Conservation (phyloP, 2,888 invertebrate species). For the Trachelus tabidus region DNA sequence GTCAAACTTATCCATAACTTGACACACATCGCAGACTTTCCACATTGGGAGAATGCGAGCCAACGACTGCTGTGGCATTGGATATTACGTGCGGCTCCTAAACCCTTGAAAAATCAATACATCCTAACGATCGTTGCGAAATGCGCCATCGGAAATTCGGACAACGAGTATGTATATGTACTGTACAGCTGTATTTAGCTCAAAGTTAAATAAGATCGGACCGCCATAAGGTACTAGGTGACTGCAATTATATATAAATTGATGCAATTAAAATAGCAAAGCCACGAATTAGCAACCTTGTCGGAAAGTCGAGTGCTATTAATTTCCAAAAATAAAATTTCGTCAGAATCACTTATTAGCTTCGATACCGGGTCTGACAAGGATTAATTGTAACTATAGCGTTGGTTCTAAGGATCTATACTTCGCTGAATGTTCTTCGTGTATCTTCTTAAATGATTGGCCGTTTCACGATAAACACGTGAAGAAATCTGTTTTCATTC, state of each 20-base stretch:
- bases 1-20: background rate
- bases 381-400: background rate
- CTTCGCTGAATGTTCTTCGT: background rate
- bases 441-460: background rate
- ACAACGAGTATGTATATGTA: background rate
- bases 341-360: background rate
- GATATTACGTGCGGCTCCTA: constrained; percentile 16
- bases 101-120: constrained; percentile 37
- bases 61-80: constrained; percentile 1
- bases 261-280: background rate
- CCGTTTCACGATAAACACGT: background rate
- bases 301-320: background rate
- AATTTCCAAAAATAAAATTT: background rate
- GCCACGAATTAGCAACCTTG: background rate
- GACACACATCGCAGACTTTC: background rate
- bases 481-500: background rate
- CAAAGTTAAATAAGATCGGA: background rate
- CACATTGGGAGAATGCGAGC: background rate
- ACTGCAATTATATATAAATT: background rate
- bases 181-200: background rate
- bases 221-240: background rate
- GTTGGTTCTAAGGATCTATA: background rate
- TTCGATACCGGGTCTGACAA: background rate
- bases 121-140: constrained; percentile 20
- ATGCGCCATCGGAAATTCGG: background rate